Percentiles rank a stretch among this genome's conserved stretches.
phyloP scores from a whole-genome alignment of 2,888 invertebrate species.

The Dicycla oo region DNA sequence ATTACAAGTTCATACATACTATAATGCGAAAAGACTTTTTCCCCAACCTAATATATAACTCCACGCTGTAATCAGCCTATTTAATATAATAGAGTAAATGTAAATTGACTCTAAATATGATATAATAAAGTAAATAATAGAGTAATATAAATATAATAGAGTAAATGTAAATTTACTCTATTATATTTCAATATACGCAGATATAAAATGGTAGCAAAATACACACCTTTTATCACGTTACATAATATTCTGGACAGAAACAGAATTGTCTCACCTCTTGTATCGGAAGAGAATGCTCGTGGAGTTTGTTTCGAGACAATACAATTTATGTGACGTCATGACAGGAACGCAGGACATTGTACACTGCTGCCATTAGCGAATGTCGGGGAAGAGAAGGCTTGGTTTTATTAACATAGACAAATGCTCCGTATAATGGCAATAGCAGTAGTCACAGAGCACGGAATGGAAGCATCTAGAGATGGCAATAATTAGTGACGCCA shows the following conservation, averaged over 20 bases:
- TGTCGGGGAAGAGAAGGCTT: background rate
- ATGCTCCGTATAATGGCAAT: too few species aligned
- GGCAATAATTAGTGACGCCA: background rate
- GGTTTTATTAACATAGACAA: background rate
- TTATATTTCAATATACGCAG: too few species aligned
- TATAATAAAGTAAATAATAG: too few species aligned
- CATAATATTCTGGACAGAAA: slow-evolving; percentile 9
- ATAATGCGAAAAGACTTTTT: too few species aligned
- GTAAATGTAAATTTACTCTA: too few species aligned
- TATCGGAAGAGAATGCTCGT: slow-evolving; percentile 10
- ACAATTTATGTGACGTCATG: slow-evolving; percentile 43
- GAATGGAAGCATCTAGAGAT: background rate
- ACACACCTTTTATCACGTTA: background rate
- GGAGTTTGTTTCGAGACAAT: slow-evolving; percentile 30
- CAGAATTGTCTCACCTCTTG: slow-evolving; percentile 22
- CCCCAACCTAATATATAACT: too few species aligned
- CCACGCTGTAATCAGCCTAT: too few species aligned
- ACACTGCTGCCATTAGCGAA: background rate
- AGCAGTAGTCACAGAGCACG: background rate
- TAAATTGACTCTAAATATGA: too few species aligned
- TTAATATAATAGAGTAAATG: too few species aligned
- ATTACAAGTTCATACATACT: too few species aligned
- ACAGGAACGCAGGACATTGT: background rate
- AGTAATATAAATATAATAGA: too few species aligned
- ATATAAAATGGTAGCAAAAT: background rate